Conservation (phyloP, 2,113 vertebrate genomes). For the Podarcis muralis region DNA sequence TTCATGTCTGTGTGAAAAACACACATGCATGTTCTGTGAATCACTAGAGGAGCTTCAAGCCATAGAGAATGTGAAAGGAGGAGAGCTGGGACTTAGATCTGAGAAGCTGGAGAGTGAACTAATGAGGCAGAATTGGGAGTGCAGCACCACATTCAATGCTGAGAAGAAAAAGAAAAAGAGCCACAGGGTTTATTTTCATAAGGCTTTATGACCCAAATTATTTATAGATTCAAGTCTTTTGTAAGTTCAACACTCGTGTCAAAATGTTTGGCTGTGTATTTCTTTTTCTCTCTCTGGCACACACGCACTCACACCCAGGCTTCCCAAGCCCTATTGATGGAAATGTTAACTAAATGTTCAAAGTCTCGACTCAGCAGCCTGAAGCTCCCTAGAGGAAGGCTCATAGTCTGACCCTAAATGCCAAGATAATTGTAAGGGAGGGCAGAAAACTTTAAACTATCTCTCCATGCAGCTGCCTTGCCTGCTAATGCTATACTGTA, state of each 20-base stretch:
- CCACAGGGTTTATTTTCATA: slow-evolving; percentile 57
- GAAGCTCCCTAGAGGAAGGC: slow-evolving; percentile 31
- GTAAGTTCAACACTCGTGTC: slow-evolving; percentile 44
- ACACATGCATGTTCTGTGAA: background rate
- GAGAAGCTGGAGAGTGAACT: background rate
- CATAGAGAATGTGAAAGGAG: slow-evolving; percentile 7
- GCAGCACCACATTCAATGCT: slow-evolving; percentile 2
- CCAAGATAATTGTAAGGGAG: slow-evolving; percentile 30
- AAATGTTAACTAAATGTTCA: slow-evolving; percentile 22
- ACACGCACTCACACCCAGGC: no score
- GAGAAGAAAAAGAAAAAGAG: background rate
- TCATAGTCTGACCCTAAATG: slow-evolving; percentile 26
- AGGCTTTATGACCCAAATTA: slow-evolving; percentile 61
- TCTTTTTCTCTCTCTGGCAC: slow-evolving; percentile 16
- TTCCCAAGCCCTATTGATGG: background rate
- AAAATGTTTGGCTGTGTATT: slow-evolving; percentile 29
- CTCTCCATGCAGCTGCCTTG: background rate
- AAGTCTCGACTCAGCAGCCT: slow-evolving; percentile 40
- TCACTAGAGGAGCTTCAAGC: accelerated
- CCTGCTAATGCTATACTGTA: background rate
- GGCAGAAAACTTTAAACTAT: background rate
- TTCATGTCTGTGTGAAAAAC: background rate
- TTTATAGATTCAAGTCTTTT: slow-evolving; percentile 63
- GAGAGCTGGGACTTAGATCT: background rate
- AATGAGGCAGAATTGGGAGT: background rate